Evolutionary conservation across 92 coral and sea anemone genomes (phyloP).

Genomic region (Epizoanthus scotinus): DNA sequence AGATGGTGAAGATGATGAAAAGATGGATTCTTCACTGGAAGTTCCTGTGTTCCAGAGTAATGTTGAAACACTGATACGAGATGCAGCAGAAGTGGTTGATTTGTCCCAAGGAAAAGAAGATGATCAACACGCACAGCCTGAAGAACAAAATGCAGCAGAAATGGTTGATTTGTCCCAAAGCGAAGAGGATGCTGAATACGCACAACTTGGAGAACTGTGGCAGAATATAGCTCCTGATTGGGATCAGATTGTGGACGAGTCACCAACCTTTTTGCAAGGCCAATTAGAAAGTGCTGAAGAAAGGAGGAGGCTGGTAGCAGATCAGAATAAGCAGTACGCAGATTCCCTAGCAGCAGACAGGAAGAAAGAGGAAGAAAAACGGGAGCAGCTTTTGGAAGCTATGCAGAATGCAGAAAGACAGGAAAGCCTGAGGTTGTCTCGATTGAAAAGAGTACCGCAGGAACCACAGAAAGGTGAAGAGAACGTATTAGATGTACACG

Average conservation of each 20-base stretch:
- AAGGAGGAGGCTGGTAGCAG: constrained; percentile 17
- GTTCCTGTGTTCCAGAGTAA: constrained; percentile 2
- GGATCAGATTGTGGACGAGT: not conserved
- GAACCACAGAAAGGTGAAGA: constrained; percentile 25
- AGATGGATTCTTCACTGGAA: constrained; percentile 8
- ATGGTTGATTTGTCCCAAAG: constrained; percentile 14
- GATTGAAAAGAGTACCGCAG: constrained; percentile 7
- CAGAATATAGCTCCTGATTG: constrained; percentile 23
- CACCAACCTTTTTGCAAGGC: constrained; percentile 19
- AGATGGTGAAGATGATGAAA: constrained; percentile 15
- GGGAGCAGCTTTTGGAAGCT: constrained; percentile 6
- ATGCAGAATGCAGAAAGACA: constrained; percentile 20
- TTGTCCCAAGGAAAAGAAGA: constrained; percentile 14
- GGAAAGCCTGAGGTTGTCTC: constrained; percentile 24
- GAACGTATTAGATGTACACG: constrained; percentile 8
- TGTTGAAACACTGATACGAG: not conserved
- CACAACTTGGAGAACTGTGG: constrained; percentile 12
- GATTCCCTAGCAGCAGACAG: constrained; percentile 9
- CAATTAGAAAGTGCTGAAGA: constrained; percentile 12
- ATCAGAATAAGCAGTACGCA: constrained; percentile 16
- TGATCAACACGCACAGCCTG: not conserved
- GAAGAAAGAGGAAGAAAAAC: constrained; percentile 33
- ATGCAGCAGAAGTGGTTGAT: constrained; percentile 4
- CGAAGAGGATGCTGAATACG: constrained; percentile 8
- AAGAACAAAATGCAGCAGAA: not conserved